Conservation (phyloP, 53 echinoderm and acorn worm genomes). For the Antedon mediterranea region DNA sequence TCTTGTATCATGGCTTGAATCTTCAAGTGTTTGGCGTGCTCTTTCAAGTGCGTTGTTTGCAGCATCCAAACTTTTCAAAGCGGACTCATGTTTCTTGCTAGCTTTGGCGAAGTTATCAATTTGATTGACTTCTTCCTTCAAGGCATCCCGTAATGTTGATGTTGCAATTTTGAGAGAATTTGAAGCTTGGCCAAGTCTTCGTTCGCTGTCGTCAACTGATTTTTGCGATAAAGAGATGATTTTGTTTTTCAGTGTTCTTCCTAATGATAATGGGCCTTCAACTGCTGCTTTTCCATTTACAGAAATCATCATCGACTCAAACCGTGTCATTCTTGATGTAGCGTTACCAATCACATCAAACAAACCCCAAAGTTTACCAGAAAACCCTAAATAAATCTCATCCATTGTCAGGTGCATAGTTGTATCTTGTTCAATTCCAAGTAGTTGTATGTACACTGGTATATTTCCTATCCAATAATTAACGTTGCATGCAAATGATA, state of each 20-base stretch:
- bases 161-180: not conserved
- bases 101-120: not conserved
- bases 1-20: not conserved
- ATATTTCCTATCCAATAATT: not conserved
- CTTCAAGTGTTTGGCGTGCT: not conserved
- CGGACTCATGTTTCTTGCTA: not conserved
- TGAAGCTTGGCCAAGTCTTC: not conserved
- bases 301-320: not conserved
- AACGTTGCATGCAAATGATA: not conserved
- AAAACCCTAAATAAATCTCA: not conserved
- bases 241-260: not conserved
- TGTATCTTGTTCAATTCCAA: not conserved
- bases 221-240: not conserved
- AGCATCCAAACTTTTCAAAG: not conserved
- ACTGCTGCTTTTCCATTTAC: not conserved
- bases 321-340: not conserved
- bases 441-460: not conserved
- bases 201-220: not conserved
- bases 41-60: not conserved
- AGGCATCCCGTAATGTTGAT: not conserved
- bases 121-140: not conserved
- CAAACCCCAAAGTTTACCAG: not conserved
- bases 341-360: not conserved
- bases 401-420: not conserved
- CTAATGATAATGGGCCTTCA: not conserved